Evolutionary conservation across 2,113 vertebrate species (phyloP).

Genomic region (Columbina picui): DNA sequence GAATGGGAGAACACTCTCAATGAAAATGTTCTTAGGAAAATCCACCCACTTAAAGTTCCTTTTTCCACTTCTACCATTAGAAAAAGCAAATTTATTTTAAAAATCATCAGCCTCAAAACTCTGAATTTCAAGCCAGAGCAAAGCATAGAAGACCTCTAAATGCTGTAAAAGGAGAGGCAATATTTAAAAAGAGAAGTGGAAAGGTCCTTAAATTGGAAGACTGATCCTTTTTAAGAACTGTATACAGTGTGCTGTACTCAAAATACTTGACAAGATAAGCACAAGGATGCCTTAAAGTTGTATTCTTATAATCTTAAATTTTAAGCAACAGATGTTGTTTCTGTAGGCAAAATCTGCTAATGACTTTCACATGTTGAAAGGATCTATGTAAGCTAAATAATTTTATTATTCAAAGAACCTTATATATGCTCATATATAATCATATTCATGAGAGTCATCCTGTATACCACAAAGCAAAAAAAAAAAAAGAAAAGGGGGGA

Average conservation of each 20-base stretch:
- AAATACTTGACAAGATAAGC: not conserved
- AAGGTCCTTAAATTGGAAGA: not conserved
- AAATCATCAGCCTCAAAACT: not conserved
- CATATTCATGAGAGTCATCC: not conserved
- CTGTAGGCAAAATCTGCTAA: not conserved
- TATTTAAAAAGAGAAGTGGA: not conserved
- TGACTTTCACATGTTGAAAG: not conserved
- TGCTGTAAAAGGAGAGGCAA: not conserved
- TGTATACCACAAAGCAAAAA: not conserved
- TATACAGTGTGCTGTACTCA: not conserved
- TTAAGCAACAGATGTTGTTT: not conserved
- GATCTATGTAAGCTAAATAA: not conserved
- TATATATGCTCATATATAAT: not conserved
- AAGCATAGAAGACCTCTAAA: not conserved
- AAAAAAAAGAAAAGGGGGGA: not conserved
- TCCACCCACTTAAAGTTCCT: not conserved
- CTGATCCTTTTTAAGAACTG: not conserved
- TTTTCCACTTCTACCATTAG: not conserved
- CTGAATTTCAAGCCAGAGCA: not conserved
- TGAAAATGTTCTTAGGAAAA: not conserved
- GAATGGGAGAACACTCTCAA: not conserved
- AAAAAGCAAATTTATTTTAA: not conserved
- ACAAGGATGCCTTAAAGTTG: not conserved
- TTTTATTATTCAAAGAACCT: not conserved
- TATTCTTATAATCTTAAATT: not conserved